Evolutionary conservation across 2,888 invertebrate species (phyloP), one percentile per base, ranked within the genome.

Genomic region (Sphaerophoria rueppellii): DNA sequence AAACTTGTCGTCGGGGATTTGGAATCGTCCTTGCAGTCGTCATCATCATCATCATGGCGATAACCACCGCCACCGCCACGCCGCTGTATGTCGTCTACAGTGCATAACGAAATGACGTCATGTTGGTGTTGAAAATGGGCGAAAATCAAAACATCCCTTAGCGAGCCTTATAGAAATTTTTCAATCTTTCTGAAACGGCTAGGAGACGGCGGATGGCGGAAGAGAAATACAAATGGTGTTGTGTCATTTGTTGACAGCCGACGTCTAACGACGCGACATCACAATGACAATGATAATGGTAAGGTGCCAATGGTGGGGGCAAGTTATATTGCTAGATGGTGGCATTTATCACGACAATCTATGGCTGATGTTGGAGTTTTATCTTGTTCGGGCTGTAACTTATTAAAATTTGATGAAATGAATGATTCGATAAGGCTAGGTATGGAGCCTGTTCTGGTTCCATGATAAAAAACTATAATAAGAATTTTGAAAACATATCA

Each of bases 301-400:
- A 24, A 6, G 4, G 50, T n/a, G 6, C 9, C 24, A 24, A 24
- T 24, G 24, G 24, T 24, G 1, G 35, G 9, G 24, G n/a, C 67
- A 60, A 65, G 67, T 80, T 75, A 74, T 57, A 70, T 48, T 73
- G 4, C 50, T 35, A 16, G 9, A 11, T 48, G 58, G 34, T 72
- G 75, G 61, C 75, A 83, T 83, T 83, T 72, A 80, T 83, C 83
- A 80, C 75, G 71, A 75, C 83, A 72, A 48, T 65, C 70, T 57
- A 32, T 43, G 67, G 6, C 16, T 55, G 24, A 24, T 2, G 74
- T 61, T 67, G 32, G 11, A 58, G 32, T 67, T 9, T 11, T 12
- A 54, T 57, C 50, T 54, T 65, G 24, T 24, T 24, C 24, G 24
- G 24, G 24, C 32, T 75, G 46, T 32, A 46, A 6, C 16, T 71